Evolutionary conservation across 2,888 invertebrate genomes (phyloP).

Genomic region (Acrocyrtus sp.): DNA sequence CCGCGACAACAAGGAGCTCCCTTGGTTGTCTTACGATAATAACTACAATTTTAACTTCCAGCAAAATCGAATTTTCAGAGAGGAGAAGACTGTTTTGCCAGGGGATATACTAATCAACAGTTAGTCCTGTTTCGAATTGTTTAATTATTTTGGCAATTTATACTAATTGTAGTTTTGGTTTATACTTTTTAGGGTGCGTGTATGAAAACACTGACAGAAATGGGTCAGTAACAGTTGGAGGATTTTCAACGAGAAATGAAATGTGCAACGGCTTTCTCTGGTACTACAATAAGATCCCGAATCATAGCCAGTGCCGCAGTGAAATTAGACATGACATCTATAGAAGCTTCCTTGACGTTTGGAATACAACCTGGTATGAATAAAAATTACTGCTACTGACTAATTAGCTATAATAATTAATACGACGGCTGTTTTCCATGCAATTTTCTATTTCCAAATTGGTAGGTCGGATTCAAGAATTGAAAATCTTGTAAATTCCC

Average conservation of each 20-base stretch:
- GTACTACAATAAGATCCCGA: neutral
- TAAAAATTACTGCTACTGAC: neutral
- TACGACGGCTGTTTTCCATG: neutral
- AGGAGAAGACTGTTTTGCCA: neutral
- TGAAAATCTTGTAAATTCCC: neutral
- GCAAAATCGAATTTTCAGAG: neutral
- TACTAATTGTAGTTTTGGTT: no score
- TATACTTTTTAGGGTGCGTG: slow-evolving; percentile 9
- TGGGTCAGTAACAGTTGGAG: neutral
- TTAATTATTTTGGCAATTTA: neutral
- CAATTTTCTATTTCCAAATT: neutral
- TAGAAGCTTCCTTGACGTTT: neutral
- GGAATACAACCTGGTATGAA: no score
- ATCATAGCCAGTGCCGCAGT: neutral
- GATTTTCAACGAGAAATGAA: neutral
- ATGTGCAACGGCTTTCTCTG: neutral
- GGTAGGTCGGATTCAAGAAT: neutral
- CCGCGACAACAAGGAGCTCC: slow-evolving; percentile 8
- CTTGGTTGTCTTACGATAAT: slow-evolving; percentile 14
- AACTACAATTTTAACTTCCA: slow-evolving; percentile 16
- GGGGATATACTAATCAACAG: slow-evolving; percentile 7
- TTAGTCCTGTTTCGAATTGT: neutral
- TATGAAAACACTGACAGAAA: neutral
- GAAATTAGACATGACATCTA: neutral
- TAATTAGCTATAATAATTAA: neutral